Evolutionary conservation across 1,140 invertebrate genomes (phyloP).

Genomic region (Drosophila watanabei): DNA sequence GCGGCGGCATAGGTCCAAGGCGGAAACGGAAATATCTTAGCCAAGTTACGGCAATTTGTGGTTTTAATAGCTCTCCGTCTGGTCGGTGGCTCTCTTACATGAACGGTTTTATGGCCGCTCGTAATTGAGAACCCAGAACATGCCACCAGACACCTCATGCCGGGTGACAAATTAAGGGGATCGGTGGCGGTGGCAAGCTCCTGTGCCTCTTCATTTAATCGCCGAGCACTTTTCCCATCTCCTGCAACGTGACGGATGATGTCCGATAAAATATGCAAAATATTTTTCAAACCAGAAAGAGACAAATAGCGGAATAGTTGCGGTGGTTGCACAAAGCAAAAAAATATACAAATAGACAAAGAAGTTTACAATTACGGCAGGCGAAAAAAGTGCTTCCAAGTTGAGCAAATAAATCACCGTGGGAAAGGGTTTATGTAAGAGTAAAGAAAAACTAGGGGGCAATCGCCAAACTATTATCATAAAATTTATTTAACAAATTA

Average conservation of each 20-base stretch:
- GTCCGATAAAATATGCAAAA: slow-evolving; percentile 56
- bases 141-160: slow-evolving; percentile 55
- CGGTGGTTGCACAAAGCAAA: slow-evolving; percentile 40
- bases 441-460: neutral
- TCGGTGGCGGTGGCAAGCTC: neutral
- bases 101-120: slow-evolving; percentile 52
- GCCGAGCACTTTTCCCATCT: slow-evolving; percentile 49
- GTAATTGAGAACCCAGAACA: slow-evolving; percentile 58
- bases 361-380: slow-evolving; percentile 53
- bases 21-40: slow-evolving; percentile 77
- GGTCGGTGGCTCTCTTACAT: slow-evolving; percentile 14
- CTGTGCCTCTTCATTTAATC: slow-evolving; percentile 41
- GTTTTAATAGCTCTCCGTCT: slow-evolving; percentile 60
- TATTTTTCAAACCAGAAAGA: slow-evolving; percentile 30
- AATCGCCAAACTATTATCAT: slow-evolving; percentile 62
- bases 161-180: slow-evolving; percentile 31
- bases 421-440: slow-evolving; percentile 53
- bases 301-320: slow-evolving; percentile 33
- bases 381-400: slow-evolving; percentile 18
- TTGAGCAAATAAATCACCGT: slow-evolving; percentile 66
- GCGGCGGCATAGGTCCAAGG: slow-evolving; percentile 33
- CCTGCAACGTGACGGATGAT: slow-evolving; percentile 59
- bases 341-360: slow-evolving; percentile 10
- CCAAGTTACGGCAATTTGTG: slow-evolving; percentile 79
- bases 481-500: slow-evolving; percentile 76